These are phyloP conservation scores for Drosophila sordidapex DNA, from an alignment of 2,888 invertebrate species.

Conservation along the genomic window DNA sequence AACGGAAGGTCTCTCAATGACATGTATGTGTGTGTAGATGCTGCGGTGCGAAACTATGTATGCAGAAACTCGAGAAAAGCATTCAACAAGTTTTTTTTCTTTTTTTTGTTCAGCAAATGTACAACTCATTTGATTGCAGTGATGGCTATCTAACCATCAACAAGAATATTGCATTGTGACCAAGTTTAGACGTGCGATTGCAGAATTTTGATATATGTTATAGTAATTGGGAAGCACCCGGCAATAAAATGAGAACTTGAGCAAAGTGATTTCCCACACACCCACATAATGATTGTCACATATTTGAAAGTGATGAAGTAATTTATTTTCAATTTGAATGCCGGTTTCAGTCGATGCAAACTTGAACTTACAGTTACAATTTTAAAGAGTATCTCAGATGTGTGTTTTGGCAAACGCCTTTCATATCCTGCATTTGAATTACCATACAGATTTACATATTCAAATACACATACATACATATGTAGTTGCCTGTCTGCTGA, in stretches of 20 bases:
- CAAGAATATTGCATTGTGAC: not conserved
- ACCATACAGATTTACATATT: slow-evolving; percentile 2
- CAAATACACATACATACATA: not conserved
- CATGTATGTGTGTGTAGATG: not conserved
- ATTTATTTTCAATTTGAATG: not conserved
- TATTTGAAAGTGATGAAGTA: not conserved
- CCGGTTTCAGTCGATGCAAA: not conserved
- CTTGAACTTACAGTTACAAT: not conserved
- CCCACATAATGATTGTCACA: not conserved
- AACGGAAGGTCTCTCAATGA: slow-evolving; percentile 3
- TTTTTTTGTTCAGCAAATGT: slow-evolving; percentile 7
- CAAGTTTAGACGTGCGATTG: not conserved
- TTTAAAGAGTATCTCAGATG: not conserved
- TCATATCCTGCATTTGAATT: slow-evolving; percentile 2
- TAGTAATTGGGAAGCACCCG: not conserved
- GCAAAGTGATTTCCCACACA: not conserved
- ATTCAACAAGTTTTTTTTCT: slow-evolving; percentile 13
- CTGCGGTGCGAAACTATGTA: not conserved
- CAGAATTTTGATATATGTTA: not conserved
- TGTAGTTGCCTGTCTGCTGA: slow-evolving; percentile 14
- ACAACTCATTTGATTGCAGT: slow-evolving; percentile 18
- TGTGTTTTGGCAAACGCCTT: not conserved
- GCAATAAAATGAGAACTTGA: not conserved
- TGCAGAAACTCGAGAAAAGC: slow-evolving; percentile 7
- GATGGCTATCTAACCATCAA: slow-evolving; percentile 3